phyloP scores from a whole-genome alignment of 2,888 invertebrate genomes.

The Melanargia galathea region DNA sequence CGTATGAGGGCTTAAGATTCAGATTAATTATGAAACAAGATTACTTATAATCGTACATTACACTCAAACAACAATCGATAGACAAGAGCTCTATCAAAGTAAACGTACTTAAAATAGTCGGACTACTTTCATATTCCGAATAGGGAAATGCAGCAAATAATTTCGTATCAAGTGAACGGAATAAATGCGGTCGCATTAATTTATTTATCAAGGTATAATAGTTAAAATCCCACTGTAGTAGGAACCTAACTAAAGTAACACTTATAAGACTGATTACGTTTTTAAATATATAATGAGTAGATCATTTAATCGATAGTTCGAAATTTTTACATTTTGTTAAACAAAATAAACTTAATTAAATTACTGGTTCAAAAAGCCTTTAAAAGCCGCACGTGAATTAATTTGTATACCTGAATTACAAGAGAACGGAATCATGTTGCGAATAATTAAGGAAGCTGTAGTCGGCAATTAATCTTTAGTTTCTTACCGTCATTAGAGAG shows the following conservation, averaged over 20 bases:
- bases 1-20: too few species aligned
- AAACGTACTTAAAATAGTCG: not conserved
- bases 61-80: too few species aligned
- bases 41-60: too few species aligned
- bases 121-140: too few species aligned
- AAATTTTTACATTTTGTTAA: not conserved
- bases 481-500: conserved; percentile 1
- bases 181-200: not conserved
- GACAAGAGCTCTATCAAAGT: not conserved
- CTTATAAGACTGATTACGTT: too few species aligned
- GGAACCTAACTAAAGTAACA: too few species aligned
- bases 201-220: too few species aligned
- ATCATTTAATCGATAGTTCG: not conserved
- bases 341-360: not conserved
- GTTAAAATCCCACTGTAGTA: not conserved
- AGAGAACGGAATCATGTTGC: not conserved
- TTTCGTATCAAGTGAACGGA: not conserved
- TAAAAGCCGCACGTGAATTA: not conserved
- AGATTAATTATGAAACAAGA: too few species aligned
- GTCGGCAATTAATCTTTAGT: not conserved
- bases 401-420: not conserved
- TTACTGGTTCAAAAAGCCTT: not conserved
- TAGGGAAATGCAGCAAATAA: not conserved
- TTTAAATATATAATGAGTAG: too few species aligned
- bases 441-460: not conserved